phyloP scores from a whole-genome alignment of 2,797 vertebrate genomes.

The Alosa sapidissima region DNA sequence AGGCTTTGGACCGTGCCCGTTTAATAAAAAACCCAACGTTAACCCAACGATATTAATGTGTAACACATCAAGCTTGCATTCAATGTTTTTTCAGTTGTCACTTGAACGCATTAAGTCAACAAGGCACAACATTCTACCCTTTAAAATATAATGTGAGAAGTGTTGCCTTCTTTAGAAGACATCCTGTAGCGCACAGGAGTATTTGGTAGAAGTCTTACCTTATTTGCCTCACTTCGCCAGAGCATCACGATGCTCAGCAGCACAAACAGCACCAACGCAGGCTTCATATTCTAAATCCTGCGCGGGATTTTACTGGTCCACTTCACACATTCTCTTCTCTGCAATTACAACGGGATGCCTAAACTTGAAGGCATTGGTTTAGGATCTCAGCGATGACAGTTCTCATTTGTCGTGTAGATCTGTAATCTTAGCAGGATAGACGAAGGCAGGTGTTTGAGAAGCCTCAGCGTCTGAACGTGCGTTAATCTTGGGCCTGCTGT shows the following conservation, averaged over 20 bases:
- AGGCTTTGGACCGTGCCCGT: too few species aligned
- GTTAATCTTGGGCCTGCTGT: background rate
- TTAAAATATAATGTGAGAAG: background rate
- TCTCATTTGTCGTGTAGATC: background rate
- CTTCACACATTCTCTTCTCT: background rate
- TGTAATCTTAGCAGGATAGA: background rate
- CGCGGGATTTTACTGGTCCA: background rate
- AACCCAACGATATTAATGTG: too few species aligned
- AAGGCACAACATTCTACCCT: background rate
- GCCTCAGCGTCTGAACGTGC: background rate
- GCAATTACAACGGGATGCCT: background rate
- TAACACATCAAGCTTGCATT: too few species aligned
- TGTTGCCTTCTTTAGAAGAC: too few species aligned
- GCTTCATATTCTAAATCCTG: conserved; percentile 6
- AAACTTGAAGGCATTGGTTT: background rate
- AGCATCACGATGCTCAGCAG: background rate
- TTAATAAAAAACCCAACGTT: too few species aligned
- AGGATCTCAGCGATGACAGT: background rate
- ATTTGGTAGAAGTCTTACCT: background rate
- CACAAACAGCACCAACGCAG: background rate
- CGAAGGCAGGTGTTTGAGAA: background rate
- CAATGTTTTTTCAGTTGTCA: background rate
- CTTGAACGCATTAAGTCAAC: background rate
- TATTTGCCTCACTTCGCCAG: background rate
- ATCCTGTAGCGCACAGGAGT: background rate